phyloP scores from a whole-genome alignment of 2,888 invertebrate species.

The Drosophila histrio region DNA sequence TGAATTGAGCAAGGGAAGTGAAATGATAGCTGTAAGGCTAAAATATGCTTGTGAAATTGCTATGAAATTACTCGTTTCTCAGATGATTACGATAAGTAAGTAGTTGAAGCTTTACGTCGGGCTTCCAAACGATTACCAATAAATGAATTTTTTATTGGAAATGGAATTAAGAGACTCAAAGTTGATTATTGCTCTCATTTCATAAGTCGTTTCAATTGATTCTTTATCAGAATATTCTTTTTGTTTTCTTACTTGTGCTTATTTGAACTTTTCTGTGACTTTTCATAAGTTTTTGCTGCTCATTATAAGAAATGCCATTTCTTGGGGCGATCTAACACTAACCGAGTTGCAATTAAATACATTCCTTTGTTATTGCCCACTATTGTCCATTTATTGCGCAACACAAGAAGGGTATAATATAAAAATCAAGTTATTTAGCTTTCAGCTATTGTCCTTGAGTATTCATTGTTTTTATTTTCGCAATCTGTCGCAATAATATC shows the following conservation, averaged over 20 bases:
- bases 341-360: conserved; percentile 2
- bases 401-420: conserved; percentile 11
- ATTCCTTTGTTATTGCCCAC: conserved; percentile 14
- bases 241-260: background rate
- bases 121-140: background rate
- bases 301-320: background rate
- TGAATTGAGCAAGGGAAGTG: conserved; percentile 11
- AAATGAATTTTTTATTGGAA: conserved; percentile 9
- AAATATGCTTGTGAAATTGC: conserved; percentile 53
- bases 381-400: conserved; percentile 45
- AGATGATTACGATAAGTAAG: conserved; percentile 28
- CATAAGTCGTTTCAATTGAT: background rate
- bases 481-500: conserved; percentile 29
- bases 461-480: conserved; percentile 11
- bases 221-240: background rate
- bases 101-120: conserved; percentile 2
- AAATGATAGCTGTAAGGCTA: conserved; percentile 37
- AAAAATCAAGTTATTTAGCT: conserved; percentile 29
- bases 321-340: background rate
- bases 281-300: background rate
- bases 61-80: conserved; percentile 44
- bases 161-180: background rate
- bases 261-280: background rate
- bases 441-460: conserved; percentile 18
- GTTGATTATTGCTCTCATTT: background rate